These are phyloP conservation scores for Aplocera efformata DNA, from an alignment of 2,888 invertebrate species.

Conservation along the genomic window DNA sequence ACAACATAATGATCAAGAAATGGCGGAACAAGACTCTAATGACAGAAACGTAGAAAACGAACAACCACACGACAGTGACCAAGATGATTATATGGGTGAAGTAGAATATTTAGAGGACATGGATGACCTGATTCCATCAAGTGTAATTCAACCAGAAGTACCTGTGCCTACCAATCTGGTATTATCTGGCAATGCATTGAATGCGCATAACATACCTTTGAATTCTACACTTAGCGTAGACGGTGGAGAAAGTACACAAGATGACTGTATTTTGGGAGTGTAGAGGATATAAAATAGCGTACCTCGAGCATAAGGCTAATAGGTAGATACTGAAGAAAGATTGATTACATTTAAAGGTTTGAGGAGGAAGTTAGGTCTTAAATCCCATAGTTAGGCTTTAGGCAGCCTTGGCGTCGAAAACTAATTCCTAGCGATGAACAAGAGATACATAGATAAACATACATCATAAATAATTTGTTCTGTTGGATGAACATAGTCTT, in stretches of 20 bases:
- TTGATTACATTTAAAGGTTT: too few species aligned
- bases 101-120: conserved; percentile 3
- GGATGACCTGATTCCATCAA: neutral
- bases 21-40: conserved; percentile 6
- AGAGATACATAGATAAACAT: too few species aligned
- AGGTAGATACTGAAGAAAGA: neutral
- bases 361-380: too few species aligned
- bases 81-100: neutral
- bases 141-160: neutral
- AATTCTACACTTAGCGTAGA: conserved; percentile 6
- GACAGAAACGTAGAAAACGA: neutral
- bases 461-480: too few species aligned
- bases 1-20: neutral
- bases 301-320: conserved; percentile 18
- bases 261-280: conserved; percentile 45
- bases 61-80: neutral
- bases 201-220: conserved; percentile 8
- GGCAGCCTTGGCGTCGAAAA: too few species aligned
- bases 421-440: too few species aligned
- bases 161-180: conserved; percentile 16
- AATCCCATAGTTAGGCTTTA: too few species aligned
- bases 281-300: too few species aligned
- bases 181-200: conserved; percentile 15
- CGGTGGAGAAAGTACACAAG: conserved; percentile 27
- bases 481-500: too few species aligned